Evolutionary conservation across 2,888 invertebrate species (phyloP), one percentile per base, ranked within the genome.

Genomic region (Lingula anatina): DNA sequence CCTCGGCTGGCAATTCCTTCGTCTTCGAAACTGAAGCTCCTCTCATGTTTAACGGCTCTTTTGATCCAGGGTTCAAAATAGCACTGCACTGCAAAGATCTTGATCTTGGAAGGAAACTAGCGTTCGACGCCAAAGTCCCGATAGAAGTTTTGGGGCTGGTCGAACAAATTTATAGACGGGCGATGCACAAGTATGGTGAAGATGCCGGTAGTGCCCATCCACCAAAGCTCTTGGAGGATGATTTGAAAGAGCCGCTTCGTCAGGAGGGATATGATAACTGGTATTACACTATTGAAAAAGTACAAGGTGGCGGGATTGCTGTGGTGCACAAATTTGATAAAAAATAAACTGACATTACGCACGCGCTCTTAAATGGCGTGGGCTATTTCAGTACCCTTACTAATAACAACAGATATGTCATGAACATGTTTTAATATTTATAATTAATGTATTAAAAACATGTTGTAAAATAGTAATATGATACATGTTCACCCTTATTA

Each of bases 11-110:
- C 5, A 41, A 41, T 41, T 41, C 42, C 24, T 41, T 24, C 42
- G 42, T 41, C 4, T 41, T 41, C 21, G 42, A 41, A 41, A 41
- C 42, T 5, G 42, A 41, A n/a, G 42, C 25, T n/a, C 42, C 42
- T n/a, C 42, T 41, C 24, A 41, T 41, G 42, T 41, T 24, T n/a
- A 41, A 41, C 42, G 42, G 42, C 5, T 24, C 42, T 3, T 41
- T n/a, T 25, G 42, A 41, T 7, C 42, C 42, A 25, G 42, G 42
- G n/a, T 41, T 41, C 42, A 41, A 21, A 7, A 41, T 41, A 7
- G 5, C 42, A 15, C n/a, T 41, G 21, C 42, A 41, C 21, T 24
- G 25, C 21, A 41, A 41, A 21, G 42, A 41, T 20, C 25, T 41
- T n/a, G 21, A n/a, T 4, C 42, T 41, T n/a, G 42, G 42, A n/a